Percentiles rank a stretch among this genome's conserved stretches.
phyloP scores from a whole-genome alignment of 30 jellyfish, hydroid and myxozoan species.

The Pseudorhiza aurosa region DNA sequence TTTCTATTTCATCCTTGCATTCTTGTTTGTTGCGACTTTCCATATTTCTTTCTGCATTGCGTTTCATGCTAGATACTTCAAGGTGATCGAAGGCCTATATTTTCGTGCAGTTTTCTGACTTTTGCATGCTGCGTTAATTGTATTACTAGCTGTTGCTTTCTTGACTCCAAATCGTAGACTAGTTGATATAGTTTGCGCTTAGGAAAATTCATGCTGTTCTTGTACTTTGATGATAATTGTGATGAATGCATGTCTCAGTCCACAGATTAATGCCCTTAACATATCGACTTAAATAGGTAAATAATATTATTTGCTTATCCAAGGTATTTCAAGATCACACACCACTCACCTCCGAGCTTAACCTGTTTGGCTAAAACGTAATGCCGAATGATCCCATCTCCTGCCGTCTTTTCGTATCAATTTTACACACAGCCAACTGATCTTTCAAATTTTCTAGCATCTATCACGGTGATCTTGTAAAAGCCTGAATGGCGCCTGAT shows the following conservation, averaged over 20 bases:
- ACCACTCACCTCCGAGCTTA: slow-evolving; percentile 78
- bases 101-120: too few relatives aligned
- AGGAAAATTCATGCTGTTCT: too few relatives aligned
- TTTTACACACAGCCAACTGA: slow-evolving; percentile 50
- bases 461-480: slow-evolving; percentile 71
- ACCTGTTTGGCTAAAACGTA: slow-evolving; percentile 65
- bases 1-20: too few relatives aligned
- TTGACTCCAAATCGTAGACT: too few relatives aligned
- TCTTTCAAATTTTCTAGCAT: slow-evolving; percentile 55
- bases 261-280: slow-evolving; percentile 74
- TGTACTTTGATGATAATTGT: too few relatives aligned
- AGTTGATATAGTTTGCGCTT: too few relatives aligned
- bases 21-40: too few relatives aligned
- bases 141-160: too few relatives aligned
- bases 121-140: too few relatives aligned
- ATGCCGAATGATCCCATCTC: slow-evolving; percentile 74
- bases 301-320: slow-evolving; percentile 78
- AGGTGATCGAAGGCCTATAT: too few relatives aligned
- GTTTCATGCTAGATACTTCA: too few relatives aligned
- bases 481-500: slow-evolving; percentile 82
- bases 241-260: slow-evolving; percentile 55
- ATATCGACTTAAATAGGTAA: slow-evolving; percentile 69
- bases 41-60: too few relatives aligned
- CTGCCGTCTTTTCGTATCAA: slow-evolving; percentile 51
- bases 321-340: slow-evolving; percentile 73